phyloP scores from a whole-genome alignment of 1,140 invertebrate species.

The Andricus grossulariae region DNA sequence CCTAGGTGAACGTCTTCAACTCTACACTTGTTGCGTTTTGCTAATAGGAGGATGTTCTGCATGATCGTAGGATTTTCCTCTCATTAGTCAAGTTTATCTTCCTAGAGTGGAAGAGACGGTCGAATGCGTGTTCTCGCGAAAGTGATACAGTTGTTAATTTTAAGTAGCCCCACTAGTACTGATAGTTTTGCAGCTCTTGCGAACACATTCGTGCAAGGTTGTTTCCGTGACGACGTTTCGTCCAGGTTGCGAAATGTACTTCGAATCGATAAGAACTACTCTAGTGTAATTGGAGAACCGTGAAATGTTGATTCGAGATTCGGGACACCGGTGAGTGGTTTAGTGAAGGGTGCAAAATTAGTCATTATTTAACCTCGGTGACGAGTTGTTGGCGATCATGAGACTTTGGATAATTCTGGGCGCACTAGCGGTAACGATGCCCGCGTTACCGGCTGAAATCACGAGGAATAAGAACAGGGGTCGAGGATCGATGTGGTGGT shows the following conservation, averaged over 20 bases:
- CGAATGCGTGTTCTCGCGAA: not conserved
- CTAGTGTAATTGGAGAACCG: slow-evolving; percentile 23
- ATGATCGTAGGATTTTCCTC: not conserved
- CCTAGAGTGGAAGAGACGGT: not conserved
- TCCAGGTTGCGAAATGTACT: not conserved
- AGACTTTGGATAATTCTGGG: slow-evolving; percentile 68
- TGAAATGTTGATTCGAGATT: slow-evolving; percentile 40
- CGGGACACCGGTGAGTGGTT: slow-evolving; percentile 52
- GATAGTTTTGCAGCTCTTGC: too few species aligned
- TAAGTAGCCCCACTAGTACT: not conserved
- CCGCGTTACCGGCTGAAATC: slow-evolving; percentile 64
- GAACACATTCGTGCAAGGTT: not conserved
- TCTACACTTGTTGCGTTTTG: too few species aligned
- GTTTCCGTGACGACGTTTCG: slow-evolving; percentile 25
- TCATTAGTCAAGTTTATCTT: not conserved
- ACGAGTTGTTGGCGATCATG: slow-evolving; percentile 54
- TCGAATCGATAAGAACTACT: not conserved
- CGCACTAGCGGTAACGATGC: slow-evolving; percentile 62
- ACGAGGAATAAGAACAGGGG: slow-evolving; percentile 75
- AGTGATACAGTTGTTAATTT: not conserved
- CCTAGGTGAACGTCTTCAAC: too few species aligned
- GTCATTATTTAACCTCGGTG: not conserved
- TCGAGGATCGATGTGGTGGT: slow-evolving; percentile 79
- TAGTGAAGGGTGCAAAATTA: slow-evolving; percentile 48
- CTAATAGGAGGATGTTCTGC: too few species aligned